Conservation (phyloP, 2,888 invertebrate species). For the Ypsolopha scabrella region DNA sequence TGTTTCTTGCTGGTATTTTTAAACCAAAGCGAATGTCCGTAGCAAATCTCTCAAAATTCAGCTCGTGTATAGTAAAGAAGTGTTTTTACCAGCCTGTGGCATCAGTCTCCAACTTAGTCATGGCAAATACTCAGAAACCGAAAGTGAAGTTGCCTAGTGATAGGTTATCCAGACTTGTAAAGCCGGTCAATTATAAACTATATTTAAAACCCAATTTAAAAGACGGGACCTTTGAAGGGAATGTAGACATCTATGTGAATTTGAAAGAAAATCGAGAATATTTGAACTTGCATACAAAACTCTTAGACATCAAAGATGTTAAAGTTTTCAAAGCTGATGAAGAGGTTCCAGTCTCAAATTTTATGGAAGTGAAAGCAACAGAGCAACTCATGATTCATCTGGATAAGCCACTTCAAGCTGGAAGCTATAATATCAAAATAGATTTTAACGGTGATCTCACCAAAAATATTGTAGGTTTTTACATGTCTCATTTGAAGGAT, state of each 20-base stretch:
- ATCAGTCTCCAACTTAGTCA: too few species aligned
- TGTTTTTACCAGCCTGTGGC: too few species aligned
- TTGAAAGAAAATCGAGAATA: constrained; percentile 41
- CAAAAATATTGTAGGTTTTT: constrained; percentile 79
- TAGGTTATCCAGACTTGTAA: constrained; percentile 35
- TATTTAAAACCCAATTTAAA: constrained; percentile 35
- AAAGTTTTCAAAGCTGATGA: constrained; percentile 29
- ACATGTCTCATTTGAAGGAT: constrained; percentile 74
- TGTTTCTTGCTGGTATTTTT: too few species aligned
- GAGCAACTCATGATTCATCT: constrained; percentile 49
- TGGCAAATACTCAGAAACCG: too few species aligned
- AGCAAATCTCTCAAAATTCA: too few species aligned
- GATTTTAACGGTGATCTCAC: constrained; percentile 75
- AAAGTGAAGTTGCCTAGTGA: constrained; percentile 24
- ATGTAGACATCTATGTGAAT: constrained; percentile 41
- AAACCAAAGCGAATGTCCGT: too few species aligned
- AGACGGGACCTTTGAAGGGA: constrained; percentile 38
- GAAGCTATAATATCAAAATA: constrained; percentile 66
- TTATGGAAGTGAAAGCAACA: constrained; percentile 29
- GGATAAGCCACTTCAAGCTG: constrained; percentile 25
- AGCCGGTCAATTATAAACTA: constrained; percentile 46
- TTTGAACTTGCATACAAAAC: constrained; percentile 70
- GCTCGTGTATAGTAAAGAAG: too few species aligned
- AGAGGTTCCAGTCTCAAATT: constrained; percentile 32
- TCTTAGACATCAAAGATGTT: constrained; percentile 60